Percentiles rank a stretch among this genome's conserved stretches.
Conservation (phyloP, 2,888 invertebrate genomes). For the Sisyra nigra region DNA sequence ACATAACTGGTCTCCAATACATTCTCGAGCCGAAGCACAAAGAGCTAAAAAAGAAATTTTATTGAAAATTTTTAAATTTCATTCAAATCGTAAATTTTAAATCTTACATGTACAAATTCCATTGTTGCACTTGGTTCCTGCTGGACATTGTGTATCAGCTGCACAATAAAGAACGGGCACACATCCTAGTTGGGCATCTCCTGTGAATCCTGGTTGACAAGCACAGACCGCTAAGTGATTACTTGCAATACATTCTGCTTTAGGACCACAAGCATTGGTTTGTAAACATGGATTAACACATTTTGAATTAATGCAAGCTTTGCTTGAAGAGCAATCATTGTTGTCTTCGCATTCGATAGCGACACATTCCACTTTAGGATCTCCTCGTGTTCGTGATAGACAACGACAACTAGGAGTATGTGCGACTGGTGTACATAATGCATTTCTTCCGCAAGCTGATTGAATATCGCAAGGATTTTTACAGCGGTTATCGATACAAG, state of each 20-base stretch:
- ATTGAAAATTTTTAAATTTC: neutral
- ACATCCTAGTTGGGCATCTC: conserved; percentile 75
- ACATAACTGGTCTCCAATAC: conserved; percentile 72
- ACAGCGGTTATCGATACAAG: conserved; percentile 59
- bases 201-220: conserved; percentile 72
- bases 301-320: conserved; percentile 62
- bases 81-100: neutral
- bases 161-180: conserved; percentile 70
- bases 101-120: conserved; percentile 60
- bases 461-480: conserved; percentile 56
- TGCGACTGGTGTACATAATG: conserved; percentile 51
- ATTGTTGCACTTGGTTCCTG: conserved; percentile 68
- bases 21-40: conserved; percentile 68
- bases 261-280: conserved; percentile 67
- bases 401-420: conserved; percentile 64
- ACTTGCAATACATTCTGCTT: conserved; percentile 55
- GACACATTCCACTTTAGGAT: conserved; percentile 54
- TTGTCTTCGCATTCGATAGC: conserved; percentile 64
- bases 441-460: conserved; percentile 55
- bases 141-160: conserved; percentile 62
- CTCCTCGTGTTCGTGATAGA: conserved; percentile 55
- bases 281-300: conserved; percentile 71
- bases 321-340: conserved; percentile 51
- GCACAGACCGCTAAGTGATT: conserved; percentile 71
- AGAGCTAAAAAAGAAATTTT: conserved; percentile 34